Evolutionary conservation across 2,113 vertebrate species (phyloP), one percentile per base, ranked within the genome.

Genomic region (Grammomys surdaster): DNA sequence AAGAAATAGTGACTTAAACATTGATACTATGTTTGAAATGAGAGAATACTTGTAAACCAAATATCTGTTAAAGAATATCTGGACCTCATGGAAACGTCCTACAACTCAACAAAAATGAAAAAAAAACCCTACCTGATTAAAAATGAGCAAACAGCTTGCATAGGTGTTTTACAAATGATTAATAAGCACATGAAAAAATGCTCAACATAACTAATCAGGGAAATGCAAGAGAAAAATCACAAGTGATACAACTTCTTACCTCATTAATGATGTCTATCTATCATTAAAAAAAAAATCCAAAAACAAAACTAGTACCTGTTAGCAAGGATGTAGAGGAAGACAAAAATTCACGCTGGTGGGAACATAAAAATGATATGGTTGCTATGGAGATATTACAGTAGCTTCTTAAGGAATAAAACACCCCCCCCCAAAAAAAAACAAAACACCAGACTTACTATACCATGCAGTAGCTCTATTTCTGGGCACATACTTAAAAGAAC

Each of bases 1-100:
- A 46, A 89, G 94, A 76, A 94, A 85, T 16, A 89, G 24, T 67
- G 54, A 56, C 69, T 75, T 95, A 88, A 87, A 87, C 84, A 93
- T 0, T 86, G 46, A 9, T 70, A 84, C 77, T n/a, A 67, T 31
- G 8, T 90, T 46, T 76, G 20, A 40, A 94, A 67, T 40, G 9
- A 31, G 19, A 89, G 63, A 93, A 90, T 63, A 75, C 78, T 40
- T 72, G 22, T 26, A 93, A 75, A 58, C 67, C 48, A 86, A 31
- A 8, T 67, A 89, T 36, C 43, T 82, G 33, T n/a, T 72, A 89
- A 28, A 26, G 36, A 40, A 72, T 40, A 73, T 40, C 17, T 31
- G 86, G 51, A 94, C 73, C 43, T 60, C 36, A 60, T 28, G 63
- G 80, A 72, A 54, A 84, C 48, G 48, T 89, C 43, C 43, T 97